Conservation (phyloP, 2,797 vertebrate genomes). For the Nannoperca obscura region DNA sequence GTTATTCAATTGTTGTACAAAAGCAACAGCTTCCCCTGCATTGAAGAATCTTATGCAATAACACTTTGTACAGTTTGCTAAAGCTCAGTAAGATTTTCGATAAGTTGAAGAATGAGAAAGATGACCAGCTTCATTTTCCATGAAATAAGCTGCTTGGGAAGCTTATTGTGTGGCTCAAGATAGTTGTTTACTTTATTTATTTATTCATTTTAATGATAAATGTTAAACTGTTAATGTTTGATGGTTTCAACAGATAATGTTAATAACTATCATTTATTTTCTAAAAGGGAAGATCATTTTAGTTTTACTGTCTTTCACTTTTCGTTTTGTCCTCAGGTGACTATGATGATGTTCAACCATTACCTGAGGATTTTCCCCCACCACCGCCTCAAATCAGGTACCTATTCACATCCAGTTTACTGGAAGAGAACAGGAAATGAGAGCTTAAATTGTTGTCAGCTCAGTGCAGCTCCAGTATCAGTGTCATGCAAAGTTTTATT, state of each 20-base stretch:
- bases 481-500: neutral
- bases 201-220: neutral
- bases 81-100: neutral
- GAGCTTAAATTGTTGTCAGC: neutral
- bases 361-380: slow-evolving; percentile 80
- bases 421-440: slow-evolving; percentile 6
- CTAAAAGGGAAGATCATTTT: neutral
- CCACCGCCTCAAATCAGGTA: slow-evolving; percentile 85
- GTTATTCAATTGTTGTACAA: neutral
- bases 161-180: neutral
- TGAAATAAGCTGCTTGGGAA: neutral
- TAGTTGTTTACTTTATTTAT: neutral
- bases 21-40: neutral
- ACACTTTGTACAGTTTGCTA: neutral
- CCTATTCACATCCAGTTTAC: neutral
- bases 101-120: neutral
- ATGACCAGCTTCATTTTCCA: neutral
- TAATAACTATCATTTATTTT: neutral
- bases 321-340: slow-evolving; percentile 69
- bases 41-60: neutral
- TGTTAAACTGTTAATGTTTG: neutral
- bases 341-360: slow-evolving; percentile 82
- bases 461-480: neutral
- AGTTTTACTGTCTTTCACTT: neutral
- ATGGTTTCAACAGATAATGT: slow-evolving; percentile 12